A percentile compares a stretch with the other conserved stretches of the same genome.
phyloP scores from a whole-genome alignment of 2,113 vertebrate species.

The Dryoscopus gambensis region DNA sequence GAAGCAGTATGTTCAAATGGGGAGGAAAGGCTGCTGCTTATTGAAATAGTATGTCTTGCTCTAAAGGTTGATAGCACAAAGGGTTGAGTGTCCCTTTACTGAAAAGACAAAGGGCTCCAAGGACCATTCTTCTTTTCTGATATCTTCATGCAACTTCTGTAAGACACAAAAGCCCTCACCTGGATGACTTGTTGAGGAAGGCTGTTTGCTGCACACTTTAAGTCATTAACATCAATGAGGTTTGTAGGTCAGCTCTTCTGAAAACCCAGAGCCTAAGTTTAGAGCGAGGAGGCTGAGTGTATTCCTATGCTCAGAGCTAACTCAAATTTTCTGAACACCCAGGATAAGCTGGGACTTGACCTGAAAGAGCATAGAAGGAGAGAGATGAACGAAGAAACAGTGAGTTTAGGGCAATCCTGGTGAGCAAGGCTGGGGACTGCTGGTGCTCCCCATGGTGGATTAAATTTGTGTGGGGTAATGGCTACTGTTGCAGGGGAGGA shows the following conservation, averaged over 20 bases:
- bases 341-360: not conserved
- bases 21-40: not conserved
- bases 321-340: not conserved
- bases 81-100: not conserved
- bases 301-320: not conserved
- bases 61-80: not conserved
- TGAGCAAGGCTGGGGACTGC: not conserved
- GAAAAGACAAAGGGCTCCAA: not conserved
- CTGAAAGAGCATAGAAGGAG: not conserved
- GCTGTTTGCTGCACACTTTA: not conserved
- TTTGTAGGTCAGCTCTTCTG: constrained; percentile 24
- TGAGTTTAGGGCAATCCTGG: not conserved
- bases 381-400: not conserved
- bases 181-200: not conserved
- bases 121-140: not conserved
- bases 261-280: not conserved
- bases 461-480: fast-evolving
- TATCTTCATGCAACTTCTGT: not conserved
- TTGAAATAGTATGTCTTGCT: not conserved
- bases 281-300: not conserved
- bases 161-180: not conserved
- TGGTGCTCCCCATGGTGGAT: not conserved
- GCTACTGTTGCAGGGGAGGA: not conserved
- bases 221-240: not conserved
- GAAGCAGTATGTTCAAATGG: not conserved